These are phyloP conservation scores for Mythimna lalbum DNA, from an alignment of 2,888 invertebrate genomes.

Conservation along the genomic window DNA sequence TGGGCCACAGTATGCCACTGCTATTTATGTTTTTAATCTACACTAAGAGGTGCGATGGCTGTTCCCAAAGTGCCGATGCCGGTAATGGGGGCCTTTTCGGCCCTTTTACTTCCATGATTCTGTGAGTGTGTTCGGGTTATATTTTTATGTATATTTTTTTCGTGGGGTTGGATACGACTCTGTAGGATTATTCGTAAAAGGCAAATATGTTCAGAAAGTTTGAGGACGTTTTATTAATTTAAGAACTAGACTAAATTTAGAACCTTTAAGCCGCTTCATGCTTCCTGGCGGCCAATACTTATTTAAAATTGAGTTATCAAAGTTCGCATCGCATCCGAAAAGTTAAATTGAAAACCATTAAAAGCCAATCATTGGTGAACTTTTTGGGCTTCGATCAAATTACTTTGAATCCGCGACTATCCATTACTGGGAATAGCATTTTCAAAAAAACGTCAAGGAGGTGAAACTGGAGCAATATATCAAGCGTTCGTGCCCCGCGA, in stretches of 20 bases:
- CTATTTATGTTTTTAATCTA: slow-evolving; percentile 85
- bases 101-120: slow-evolving; percentile 54
- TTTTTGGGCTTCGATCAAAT: slow-evolving; percentile 76
- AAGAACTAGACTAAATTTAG: slow-evolving; percentile 35
- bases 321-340: slow-evolving; percentile 78
- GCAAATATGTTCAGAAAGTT: background rate
- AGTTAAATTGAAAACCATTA: slow-evolving; percentile 86
- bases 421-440: slow-evolving; percentile 80
- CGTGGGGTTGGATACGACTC: background rate
- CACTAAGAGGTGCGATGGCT: slow-evolving; percentile 77
- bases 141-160: slow-evolving; percentile 23
- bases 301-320: slow-evolving; percentile 79
- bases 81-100: slow-evolving; percentile 66
- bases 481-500: slow-evolving; percentile 76
- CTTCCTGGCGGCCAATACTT: slow-evolving; percentile 61
- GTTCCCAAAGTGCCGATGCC: slow-evolving; percentile 69
- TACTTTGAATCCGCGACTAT: slow-evolving; percentile 79
- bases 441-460: slow-evolving; percentile 84
- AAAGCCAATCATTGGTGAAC: slow-evolving; percentile 79
- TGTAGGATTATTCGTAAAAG: background rate
- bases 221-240: slow-evolving; percentile 19
- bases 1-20: slow-evolving; percentile 48
- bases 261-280: slow-evolving; percentile 41
- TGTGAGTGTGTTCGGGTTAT: slow-evolving; percentile 11
- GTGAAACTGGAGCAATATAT: slow-evolving; percentile 82